Conservation (phyloP, 2,113 vertebrate species). For the Perognathus longimembris region DNA sequence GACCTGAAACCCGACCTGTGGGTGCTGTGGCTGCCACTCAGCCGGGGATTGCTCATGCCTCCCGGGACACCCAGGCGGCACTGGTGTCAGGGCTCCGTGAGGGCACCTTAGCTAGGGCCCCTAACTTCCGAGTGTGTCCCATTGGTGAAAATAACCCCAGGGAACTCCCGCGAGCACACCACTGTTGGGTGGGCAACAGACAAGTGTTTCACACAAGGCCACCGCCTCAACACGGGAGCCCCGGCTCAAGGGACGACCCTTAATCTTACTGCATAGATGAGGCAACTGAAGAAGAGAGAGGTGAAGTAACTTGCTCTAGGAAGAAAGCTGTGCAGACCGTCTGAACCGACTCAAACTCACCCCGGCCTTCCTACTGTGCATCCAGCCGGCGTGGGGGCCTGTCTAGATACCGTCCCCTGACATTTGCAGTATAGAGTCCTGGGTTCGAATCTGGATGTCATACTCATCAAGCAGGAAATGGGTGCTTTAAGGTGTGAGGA, state of each 20-base stretch:
- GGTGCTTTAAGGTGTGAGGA: neutral
- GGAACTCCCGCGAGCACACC: too few relatives aligned
- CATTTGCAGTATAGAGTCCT: neutral
- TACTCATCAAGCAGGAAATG: neutral
- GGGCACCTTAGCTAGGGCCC: neutral
- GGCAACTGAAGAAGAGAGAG: neutral
- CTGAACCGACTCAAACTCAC: neutral
- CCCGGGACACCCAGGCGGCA: neutral
- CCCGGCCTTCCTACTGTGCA: neutral
- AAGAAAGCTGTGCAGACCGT: neutral
- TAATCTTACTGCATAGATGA: neutral
- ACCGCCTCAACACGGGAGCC: neutral
- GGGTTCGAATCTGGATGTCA: neutral
- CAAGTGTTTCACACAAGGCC: neutral
- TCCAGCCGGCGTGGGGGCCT: neutral
- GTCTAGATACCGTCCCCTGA: neutral
- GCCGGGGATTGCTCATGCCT: neutral
- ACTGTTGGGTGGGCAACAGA: neutral
- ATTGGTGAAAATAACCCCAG: neutral
- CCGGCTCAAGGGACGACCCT: neutral
- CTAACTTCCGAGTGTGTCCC: neutral
- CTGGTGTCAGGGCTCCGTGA: neutral
- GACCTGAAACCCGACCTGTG: constrained; percentile 64
- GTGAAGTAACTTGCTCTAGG: neutral
- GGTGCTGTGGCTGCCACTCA: neutral